Evolutionary conservation across 2,113 vertebrate genomes (phyloP).

Genomic region (Saccopteryx bilineata): DNA sequence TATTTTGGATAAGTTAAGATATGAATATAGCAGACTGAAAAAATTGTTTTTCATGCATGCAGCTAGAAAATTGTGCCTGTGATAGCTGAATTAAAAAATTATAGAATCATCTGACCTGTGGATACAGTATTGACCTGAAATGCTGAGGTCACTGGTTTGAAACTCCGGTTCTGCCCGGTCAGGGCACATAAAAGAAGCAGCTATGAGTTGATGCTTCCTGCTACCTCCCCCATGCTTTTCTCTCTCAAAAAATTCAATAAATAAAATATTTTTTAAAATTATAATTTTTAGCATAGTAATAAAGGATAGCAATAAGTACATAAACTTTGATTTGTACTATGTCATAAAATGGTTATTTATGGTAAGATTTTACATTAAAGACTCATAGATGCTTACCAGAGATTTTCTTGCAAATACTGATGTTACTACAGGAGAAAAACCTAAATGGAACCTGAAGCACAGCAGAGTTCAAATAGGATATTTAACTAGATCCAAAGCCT

Average conservation of each 20-base stretch:
- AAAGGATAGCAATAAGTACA: slow-evolving; percentile 47
- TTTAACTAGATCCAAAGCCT: slow-evolving; percentile 66
- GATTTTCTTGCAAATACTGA: slow-evolving; percentile 57
- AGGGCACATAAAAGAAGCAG: too few species aligned
- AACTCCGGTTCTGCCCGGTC: too few species aligned
- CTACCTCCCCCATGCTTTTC: too few species aligned
- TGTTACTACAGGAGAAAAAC: slow-evolving; percentile 53
- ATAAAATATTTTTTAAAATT: too few species aligned
- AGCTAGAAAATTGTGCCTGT: slow-evolving; percentile 75
- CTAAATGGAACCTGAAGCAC: slow-evolving; percentile 33
- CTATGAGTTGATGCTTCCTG: too few species aligned
- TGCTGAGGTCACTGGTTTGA: too few species aligned
- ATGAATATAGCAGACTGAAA: slow-evolving; percentile 78
- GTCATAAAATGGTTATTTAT: slow-evolving; percentile 72
- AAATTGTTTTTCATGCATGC: slow-evolving; percentile 61
- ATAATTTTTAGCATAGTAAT: slow-evolving; percentile 54
- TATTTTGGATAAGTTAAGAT: slow-evolving; percentile 83
- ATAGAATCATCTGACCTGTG: neutral
- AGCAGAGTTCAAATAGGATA: slow-evolving; percentile 5
- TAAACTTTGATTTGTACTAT: slow-evolving; percentile 58
- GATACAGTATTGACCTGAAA: too few species aligned
- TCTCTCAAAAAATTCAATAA: too few species aligned
- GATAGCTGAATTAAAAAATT: slow-evolving; percentile 68
- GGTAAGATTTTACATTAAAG: slow-evolving; percentile 38
- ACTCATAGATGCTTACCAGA: slow-evolving; percentile 14